Conservation (phyloP, 2,888 invertebrate species). For the Eutolmus rufibarbis region DNA sequence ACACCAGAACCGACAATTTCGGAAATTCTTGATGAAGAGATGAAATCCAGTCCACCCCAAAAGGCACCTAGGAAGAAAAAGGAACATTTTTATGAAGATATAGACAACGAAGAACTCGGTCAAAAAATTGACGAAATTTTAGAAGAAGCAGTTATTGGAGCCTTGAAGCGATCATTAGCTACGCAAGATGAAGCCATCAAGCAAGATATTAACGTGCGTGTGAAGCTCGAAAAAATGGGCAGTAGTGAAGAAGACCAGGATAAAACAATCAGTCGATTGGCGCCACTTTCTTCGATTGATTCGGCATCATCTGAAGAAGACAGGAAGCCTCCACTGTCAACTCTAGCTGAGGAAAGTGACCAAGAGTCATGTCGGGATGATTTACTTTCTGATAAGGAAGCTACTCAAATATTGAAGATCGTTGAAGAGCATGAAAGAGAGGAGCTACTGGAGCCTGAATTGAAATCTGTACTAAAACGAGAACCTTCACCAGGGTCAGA, state of each 20-base stretch:
- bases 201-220: slow-evolving; percentile 65
- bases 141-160: slow-evolving; percentile 55
- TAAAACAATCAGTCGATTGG: slow-evolving; percentile 53
- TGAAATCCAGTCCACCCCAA: slow-evolving; percentile 52
- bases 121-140: slow-evolving; percentile 53
- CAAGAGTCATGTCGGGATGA: slow-evolving; percentile 50
- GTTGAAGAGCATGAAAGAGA: slow-evolving; percentile 48
- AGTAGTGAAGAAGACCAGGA: slow-evolving; percentile 59
- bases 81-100: slow-evolving; percentile 72
- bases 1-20: slow-evolving; percentile 63
- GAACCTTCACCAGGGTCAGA: slow-evolving; percentile 62
- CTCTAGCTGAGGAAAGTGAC: slow-evolving; percentile 59
- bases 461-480: slow-evolving; percentile 57
- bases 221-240: slow-evolving; percentile 61
- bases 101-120: slow-evolving; percentile 57
- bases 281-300: slow-evolving; percentile 62
- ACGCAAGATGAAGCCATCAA: slow-evolving; percentile 63
- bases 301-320: slow-evolving; percentile 62
- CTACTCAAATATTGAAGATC: slow-evolving; percentile 39
- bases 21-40: slow-evolving; percentile 56
- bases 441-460: slow-evolving; percentile 52
- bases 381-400: slow-evolving; percentile 41
- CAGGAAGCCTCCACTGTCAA: slow-evolving; percentile 54
- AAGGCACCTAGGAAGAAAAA: slow-evolving; percentile 65
- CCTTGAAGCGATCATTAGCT: slow-evolving; percentile 57